Conservation (phyloP, 2,888 invertebrate genomes). For the Polyploca ridens region DNA sequence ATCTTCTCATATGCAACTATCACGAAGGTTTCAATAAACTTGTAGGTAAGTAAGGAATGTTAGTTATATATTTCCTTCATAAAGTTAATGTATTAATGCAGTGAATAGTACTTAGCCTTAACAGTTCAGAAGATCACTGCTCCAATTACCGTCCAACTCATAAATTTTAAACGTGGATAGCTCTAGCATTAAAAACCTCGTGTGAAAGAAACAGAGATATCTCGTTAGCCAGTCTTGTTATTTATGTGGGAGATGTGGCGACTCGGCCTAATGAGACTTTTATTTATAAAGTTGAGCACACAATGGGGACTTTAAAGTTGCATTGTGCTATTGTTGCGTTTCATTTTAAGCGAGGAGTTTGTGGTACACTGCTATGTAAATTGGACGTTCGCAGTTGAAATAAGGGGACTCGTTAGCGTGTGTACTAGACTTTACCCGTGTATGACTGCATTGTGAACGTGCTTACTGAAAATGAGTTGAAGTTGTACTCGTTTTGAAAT, state of each 20-base stretch:
- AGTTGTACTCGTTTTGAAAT: constrained; percentile 13
- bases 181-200: constrained; percentile 40
- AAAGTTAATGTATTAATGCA: too few species aligned
- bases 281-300: constrained; percentile 77
- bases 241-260: constrained; percentile 71
- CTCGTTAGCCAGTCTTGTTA: constrained; percentile 62
- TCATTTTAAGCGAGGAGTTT: constrained; percentile 74
- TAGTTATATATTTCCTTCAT: too few species aligned
- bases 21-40: too few species aligned
- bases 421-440: constrained; percentile 55
- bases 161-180: constrained; percentile 42
- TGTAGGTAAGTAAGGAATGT: too few species aligned
- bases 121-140: constrained; percentile 23
- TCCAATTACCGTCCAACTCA: constrained; percentile 40
- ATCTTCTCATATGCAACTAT: too few species aligned
- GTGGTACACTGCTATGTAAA: constrained; percentile 76
- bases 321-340: constrained; percentile 80
- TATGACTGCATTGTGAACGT: constrained; percentile 42
- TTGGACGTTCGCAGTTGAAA: constrained; percentile 68
- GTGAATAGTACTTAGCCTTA: not conserved
- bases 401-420: constrained; percentile 68
- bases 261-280: constrained; percentile 77
- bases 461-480: constrained; percentile 27
- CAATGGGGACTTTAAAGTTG: constrained; percentile 75
- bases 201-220: constrained; percentile 51